A percentile compares a stretch with the other conserved stretches of the same genome.
These are phyloP conservation scores for Actinopyga echinites DNA, from an alignment of 53 echinoderm and acorn worm species.

Conservation along the genomic window DNA sequence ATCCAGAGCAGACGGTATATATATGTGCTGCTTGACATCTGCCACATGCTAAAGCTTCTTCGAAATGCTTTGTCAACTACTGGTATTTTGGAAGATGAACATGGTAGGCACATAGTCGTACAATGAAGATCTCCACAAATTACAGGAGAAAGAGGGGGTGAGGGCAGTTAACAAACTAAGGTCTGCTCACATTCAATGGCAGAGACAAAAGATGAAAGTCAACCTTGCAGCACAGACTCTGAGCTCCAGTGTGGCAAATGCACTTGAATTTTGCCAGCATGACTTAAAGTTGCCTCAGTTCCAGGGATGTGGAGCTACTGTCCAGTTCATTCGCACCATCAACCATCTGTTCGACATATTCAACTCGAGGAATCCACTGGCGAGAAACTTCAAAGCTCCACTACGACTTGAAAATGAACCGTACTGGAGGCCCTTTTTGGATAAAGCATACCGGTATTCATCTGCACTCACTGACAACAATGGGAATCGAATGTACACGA, in stretches of 20 bases:
- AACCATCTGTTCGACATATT: conserved; percentile 59
- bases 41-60: conserved; percentile 63
- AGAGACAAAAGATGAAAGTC: conserved; percentile 67
- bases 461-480: not conserved
- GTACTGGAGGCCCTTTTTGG: conserved; percentile 39
- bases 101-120: conserved; percentile 39
- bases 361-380: conserved; percentile 54
- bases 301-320: conserved; percentile 41
- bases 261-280: conserved; percentile 43
- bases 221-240: conserved; percentile 56
- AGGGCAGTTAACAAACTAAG: conserved; percentile 55
- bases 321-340: conserved; percentile 40
- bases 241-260: conserved; percentile 70
- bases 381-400: conserved; percentile 52
- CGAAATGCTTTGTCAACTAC: conserved; percentile 45
- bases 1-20: conserved; percentile 24
- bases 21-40: conserved; percentile 54
- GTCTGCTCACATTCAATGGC: conserved; percentile 50
- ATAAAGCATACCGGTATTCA: conserved; percentile 30
- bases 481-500: not conserved
- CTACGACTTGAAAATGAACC: conserved; percentile 15
- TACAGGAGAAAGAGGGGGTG: conserved; percentile 60
- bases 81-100: conserved; percentile 19
- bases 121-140: conserved; percentile 45
- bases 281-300: conserved; percentile 45